phyloP scores from a whole-genome alignment of 2,797 vertebrate species.

The Pygocentrus nattereri region DNA sequence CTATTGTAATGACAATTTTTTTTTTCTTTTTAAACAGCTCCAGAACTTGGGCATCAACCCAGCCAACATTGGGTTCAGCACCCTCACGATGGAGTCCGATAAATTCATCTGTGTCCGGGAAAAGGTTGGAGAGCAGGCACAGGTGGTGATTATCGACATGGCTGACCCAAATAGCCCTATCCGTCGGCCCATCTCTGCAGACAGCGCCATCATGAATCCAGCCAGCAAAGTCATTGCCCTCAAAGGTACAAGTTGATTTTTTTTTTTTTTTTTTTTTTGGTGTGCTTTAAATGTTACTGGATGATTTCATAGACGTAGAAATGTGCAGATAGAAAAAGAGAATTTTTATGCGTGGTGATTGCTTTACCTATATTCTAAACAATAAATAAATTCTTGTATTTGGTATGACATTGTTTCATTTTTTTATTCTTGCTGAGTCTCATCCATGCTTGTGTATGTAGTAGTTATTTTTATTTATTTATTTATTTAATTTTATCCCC shows the following conservation, averaged over 20 bases:
- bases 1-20: too few relatives aligned
- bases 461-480: not conserved
- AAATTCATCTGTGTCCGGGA: slow-evolving; percentile 99
- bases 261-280: not conserved
- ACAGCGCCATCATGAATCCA: slow-evolving; percentile 99
- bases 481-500: not conserved
- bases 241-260: slow-evolving; percentile 92
- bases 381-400: not conserved
- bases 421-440: not conserved
- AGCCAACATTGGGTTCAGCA: slow-evolving; percentile 98
- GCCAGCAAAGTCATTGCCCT: slow-evolving; percentile 99
- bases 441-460: slow-evolving; percentile 15
- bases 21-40: slow-evolving; percentile 78
- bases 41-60: slow-evolving; percentile 98
- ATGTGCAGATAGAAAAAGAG: not conserved
- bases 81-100: slow-evolving; percentile 98
- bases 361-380: too few relatives aligned
- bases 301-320: not conserved
- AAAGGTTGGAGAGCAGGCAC: slow-evolving; percentile 97
- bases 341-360: too few relatives aligned
- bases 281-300: not conserved
- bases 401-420: not conserved
- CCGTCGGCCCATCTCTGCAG: slow-evolving; percentile 96
- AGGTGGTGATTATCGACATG: slow-evolving; percentile 99
- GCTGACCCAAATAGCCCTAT: slow-evolving; percentile 96